These are phyloP conservation scores for Penelope pileata DNA, from an alignment of 2,113 vertebrate species.

Conservation along the genomic window DNA sequence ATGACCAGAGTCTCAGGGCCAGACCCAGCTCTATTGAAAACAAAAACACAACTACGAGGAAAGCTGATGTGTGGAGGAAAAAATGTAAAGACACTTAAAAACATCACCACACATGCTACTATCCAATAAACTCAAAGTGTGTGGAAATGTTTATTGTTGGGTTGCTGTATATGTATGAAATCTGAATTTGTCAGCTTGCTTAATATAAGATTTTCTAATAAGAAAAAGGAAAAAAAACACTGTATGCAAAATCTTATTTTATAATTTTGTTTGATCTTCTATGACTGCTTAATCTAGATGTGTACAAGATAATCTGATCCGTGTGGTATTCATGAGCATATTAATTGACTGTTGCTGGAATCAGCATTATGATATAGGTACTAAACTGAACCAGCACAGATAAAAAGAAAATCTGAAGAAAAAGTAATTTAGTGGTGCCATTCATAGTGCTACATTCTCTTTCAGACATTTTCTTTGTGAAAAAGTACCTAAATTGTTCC, in stretches of 20 bases:
- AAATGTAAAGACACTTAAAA: not conserved
- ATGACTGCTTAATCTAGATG: not conserved
- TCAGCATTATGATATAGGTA: not conserved
- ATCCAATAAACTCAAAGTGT: not conserved
- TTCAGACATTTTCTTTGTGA: not conserved
- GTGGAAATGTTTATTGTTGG: not conserved
- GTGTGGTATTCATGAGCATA: not conserved
- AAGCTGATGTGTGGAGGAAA: not conserved
- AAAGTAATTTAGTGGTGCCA: not conserved
- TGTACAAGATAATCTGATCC: not conserved
- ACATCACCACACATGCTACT: not conserved
- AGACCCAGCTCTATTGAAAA: not conserved
- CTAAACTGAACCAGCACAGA: not conserved
- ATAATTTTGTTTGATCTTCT: not conserved
- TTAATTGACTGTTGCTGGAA: not conserved
- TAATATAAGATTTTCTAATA: not conserved
- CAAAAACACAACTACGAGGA: not conserved
- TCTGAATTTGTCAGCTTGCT: not conserved
- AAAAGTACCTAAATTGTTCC: not conserved
- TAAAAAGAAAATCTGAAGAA: not conserved
- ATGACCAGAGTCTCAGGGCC: not conserved
- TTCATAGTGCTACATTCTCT: not conserved
- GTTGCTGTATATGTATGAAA: not conserved
- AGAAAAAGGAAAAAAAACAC: not conserved
- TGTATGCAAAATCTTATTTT: not conserved